A percentile compares a stretch with the other conserved stretches of the same genome.
These are phyloP conservation scores for Pachycephala philippinensis DNA, from an alignment of 2,113 vertebrate genomes.

Conservation along the genomic window DNA sequence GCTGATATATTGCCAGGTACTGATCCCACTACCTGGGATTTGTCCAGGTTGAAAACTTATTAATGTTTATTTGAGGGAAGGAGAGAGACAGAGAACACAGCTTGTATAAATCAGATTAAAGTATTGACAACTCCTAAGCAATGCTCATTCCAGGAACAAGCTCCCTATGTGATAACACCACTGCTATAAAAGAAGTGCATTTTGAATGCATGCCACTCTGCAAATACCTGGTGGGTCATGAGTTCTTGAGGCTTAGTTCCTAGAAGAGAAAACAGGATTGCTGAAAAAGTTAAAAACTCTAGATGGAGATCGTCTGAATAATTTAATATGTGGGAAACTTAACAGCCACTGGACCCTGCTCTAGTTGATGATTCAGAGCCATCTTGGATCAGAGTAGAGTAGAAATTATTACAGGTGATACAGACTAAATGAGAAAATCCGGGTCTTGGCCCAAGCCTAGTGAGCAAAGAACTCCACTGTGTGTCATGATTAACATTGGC, in stretches of 20 bases:
- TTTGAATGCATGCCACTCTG: not conserved
- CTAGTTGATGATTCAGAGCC: not conserved
- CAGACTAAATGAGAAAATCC: not conserved
- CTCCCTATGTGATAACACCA: not conserved
- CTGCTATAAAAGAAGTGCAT: not conserved
- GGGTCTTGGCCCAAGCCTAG: not conserved
- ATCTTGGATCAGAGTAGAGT: not conserved
- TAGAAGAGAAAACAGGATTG: constrained; percentile 3
- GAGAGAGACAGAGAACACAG: not conserved
- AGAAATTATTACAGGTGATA: not conserved
- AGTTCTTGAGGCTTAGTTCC: constrained; percentile 4
- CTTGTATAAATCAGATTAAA: constrained; percentile 45
- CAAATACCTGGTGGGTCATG: not conserved
- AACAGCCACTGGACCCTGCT: not conserved
- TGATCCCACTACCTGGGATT: constrained; percentile 21
- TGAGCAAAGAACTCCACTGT: not conserved
- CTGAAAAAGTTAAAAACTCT: not conserved
- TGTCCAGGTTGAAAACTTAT: constrained; percentile 28
- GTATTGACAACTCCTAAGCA: constrained; percentile 50
- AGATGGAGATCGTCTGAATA: not conserved
- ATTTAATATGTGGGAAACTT: not conserved
- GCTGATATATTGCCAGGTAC: not conserved
- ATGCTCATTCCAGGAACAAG: constrained; percentile 30
- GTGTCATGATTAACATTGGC: not conserved
- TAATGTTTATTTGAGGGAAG: not conserved